Percentiles rank a stretch among this genome's conserved stretches.
phyloP scores from a whole-genome alignment of 2,797 vertebrate species.

The Vultur gryphus region DNA sequence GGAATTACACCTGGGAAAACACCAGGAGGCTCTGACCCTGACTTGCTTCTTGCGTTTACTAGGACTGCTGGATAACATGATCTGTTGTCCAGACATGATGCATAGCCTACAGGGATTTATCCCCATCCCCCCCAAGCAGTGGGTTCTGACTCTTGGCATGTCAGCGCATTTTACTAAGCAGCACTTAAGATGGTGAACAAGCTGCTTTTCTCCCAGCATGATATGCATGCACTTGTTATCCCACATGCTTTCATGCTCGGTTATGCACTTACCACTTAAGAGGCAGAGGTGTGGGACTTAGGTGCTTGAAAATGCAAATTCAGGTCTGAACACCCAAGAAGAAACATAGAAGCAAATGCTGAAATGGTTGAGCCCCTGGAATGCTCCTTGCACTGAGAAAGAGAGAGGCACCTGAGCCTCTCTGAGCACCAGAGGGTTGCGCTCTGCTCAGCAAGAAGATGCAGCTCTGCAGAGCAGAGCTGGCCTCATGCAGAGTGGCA shows the following conservation, averaged over 20 bases:
- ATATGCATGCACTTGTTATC: neutral
- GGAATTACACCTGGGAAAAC: neutral
- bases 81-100: neutral
- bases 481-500: neutral
- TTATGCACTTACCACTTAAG: neutral
- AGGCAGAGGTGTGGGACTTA: neutral
- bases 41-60: neutral
- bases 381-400: neutral
- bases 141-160: neutral
- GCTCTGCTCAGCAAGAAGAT: neutral
- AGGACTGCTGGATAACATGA: neutral
- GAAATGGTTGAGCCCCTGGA: neutral
- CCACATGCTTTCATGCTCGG: neutral
- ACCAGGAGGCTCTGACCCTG: neutral
- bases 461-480: neutral
- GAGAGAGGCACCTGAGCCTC: neutral
- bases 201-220: neutral
- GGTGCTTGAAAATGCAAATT: constrained; percentile 9
- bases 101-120: neutral
- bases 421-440: rapidly evolving
- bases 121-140: neutral
- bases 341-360: neutral
- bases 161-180: neutral
- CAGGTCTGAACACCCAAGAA: neutral
- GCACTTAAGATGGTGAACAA: neutral